phyloP scores from a whole-genome alignment of 2,888 invertebrate species.

The Leptodirus hochenwartii region DNA sequence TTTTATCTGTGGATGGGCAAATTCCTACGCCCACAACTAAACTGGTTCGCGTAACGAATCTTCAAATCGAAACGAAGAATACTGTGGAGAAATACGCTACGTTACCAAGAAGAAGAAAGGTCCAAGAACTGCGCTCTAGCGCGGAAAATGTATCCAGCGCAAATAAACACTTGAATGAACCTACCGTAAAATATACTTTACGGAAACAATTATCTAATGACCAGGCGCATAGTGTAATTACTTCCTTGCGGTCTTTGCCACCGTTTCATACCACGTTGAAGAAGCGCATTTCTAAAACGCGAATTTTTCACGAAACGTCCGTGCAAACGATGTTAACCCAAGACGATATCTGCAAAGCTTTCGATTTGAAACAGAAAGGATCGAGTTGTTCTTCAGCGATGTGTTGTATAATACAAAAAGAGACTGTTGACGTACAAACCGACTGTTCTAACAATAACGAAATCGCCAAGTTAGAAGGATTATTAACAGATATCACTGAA shows the following conservation, averaged over 20 bases:
- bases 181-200: constrained; percentile 18
- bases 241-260: constrained; percentile 12
- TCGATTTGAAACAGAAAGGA: too few relatives aligned
- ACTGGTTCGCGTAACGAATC: constrained; percentile 4
- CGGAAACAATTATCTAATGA: constrained; percentile 11
- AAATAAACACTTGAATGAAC: constrained; percentile 15
- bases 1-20: constrained; percentile 21
- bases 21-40: constrained; percentile 13
- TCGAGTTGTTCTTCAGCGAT: too few relatives aligned
- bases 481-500: constrained; percentile 37
- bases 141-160: constrained; percentile 15
- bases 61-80: constrained; percentile 24
- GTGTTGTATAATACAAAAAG: constrained; percentile 22
- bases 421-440: constrained; percentile 21
- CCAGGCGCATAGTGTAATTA: constrained; percentile 11
- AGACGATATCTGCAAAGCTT: constrained; percentile 50
- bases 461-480: constrained; percentile 38
- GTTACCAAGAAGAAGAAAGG: constrained; percentile 52
- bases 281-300: constrained; percentile 31
- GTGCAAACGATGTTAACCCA: constrained; percentile 61
- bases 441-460: constrained; percentile 47
- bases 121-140: constrained; percentile 24
- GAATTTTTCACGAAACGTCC: constrained; percentile 64
- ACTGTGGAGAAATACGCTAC: constrained; percentile 58
- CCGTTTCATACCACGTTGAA: constrained; percentile 32